Evolutionary conservation across 2,797 vertebrate species (phyloP), one percentile per base, ranked within the genome.

Genomic region (Nyctibius grandis): DNA sequence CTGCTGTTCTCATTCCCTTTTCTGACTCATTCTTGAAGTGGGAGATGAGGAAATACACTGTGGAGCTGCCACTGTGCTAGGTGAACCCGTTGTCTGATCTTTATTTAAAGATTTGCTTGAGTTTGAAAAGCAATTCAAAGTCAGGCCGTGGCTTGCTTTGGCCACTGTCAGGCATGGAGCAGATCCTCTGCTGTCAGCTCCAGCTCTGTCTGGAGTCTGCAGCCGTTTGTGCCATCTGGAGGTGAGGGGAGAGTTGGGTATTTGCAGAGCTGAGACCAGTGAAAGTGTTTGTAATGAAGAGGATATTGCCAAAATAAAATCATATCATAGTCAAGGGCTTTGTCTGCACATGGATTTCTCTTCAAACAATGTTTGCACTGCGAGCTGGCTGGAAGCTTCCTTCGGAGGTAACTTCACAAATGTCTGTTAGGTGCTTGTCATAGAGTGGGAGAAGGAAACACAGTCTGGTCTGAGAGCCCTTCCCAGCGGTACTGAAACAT

Each of bases 1-100:
- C 44, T 91, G 82, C 78, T 40, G 48, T 74, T 91, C 48, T 79
- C 82, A 59, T 87, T 88, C 84, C 38, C 59, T 69, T 92, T 88
- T 51, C 65, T 45, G 54, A 40, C 45, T 69, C 44, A 28, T 40
- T 74, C 60, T 53, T 64, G 21, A 74, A 14, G 21, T 10, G 8
- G 14, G 48, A 70, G 68, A 56, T 94, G 42, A 88, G 84, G 92
- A 93, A 77, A 22, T 78, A 28, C 20, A 38, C n/a, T 2, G 4
- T 3, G 47, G 86, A 77, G 81, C 72, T 85, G 81, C 69, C 23
- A 18, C 90, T 73, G 63, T 64, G 78, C 48, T 85, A n/a, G 31
- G 67, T 69, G 67, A 59, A 36, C 54, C 29, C 5, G 21, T 18
- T 70, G 50, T 29, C 77, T 94, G 81, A 69, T 38, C 75, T 85